Evolutionary conservation across 2,888 invertebrate genomes (phyloP).

Genomic region (Tricholauxania praeusta): DNA sequence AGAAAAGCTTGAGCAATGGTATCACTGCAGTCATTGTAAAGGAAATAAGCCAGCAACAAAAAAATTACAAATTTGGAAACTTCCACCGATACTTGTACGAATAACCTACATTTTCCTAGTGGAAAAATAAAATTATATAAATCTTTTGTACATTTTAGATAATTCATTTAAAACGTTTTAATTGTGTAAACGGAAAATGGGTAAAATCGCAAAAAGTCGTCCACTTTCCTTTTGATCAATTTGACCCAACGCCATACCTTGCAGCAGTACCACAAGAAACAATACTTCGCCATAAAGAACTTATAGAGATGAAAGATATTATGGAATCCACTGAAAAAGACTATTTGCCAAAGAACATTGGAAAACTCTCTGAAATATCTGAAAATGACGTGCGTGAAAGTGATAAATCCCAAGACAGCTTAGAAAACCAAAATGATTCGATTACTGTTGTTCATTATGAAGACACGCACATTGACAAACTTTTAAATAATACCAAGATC

Average conservation of each 20-base stretch:
- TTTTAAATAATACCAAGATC: background rate
- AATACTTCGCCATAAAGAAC: slow-evolving; percentile 75
- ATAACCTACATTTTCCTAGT: background rate
- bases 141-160: slow-evolving; percentile 72
- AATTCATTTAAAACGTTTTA: slow-evolving; percentile 92
- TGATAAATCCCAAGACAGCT: background rate
- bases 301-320: slow-evolving; percentile 66
- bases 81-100: slow-evolving; percentile 87
- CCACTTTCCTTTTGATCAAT: slow-evolving; percentile 86
- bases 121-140: background rate
- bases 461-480: background rate
- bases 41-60: slow-evolving; percentile 88
- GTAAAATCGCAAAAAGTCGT: slow-evolving; percentile 95
- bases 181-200: slow-evolving; percentile 91
- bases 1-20: slow-evolving; percentile 87
- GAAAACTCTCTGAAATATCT: slow-evolving; percentile 23
- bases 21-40: slow-evolving; percentile 87
- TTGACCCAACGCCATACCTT: slow-evolving; percentile 88
- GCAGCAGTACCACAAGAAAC: slow-evolving; percentile 86
- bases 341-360: background rate
- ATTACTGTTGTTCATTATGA: background rate
- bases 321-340: slow-evolving; percentile 20
- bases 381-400: slow-evolving; percentile 18
- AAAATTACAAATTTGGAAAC: slow-evolving; percentile 90
- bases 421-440: background rate